Conservation (phyloP, 2,888 invertebrate genomes). For the Acronicta psi region DNA sequence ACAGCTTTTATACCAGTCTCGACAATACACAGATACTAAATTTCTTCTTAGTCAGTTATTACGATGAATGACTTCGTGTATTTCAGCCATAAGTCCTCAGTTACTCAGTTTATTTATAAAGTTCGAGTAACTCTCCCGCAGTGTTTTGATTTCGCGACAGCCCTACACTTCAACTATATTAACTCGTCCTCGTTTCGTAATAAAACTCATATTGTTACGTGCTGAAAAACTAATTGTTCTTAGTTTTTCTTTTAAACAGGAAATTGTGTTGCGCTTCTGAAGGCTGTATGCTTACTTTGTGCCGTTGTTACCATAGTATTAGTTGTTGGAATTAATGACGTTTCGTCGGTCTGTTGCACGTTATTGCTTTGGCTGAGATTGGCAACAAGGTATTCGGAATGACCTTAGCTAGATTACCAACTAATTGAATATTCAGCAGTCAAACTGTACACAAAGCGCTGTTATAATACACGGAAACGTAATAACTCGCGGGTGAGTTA, state of each 20-base stretch:
- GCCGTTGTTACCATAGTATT: slow-evolving; percentile 6
- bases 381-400: slow-evolving; percentile 9
- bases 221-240: slow-evolving; percentile 25
- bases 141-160: slow-evolving; percentile 77
- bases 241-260: slow-evolving; percentile 13
- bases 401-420: slow-evolving; percentile 15
- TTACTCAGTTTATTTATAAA: slow-evolving; percentile 70
- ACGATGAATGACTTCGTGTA: slow-evolving; percentile 69
- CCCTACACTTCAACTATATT: slow-evolving; percentile 28
- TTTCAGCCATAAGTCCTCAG: slow-evolving; percentile 57
- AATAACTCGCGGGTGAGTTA: slow-evolving; percentile 34
- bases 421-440: slow-evolving; percentile 24
- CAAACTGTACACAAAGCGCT: slow-evolving; percentile 10
- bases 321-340: slow-evolving; percentile 29
- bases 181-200: slow-evolving; percentile 34
- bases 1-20: slow-evolving; percentile 32
- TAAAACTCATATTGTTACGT: slow-evolving; percentile 25
- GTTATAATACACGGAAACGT: slow-evolving; percentile 43
- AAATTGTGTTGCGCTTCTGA: slow-evolving; percentile 36
- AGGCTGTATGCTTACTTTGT: slow-evolving; percentile 18
- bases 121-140: slow-evolving; percentile 73
- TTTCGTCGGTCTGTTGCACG: slow-evolving; percentile 12
- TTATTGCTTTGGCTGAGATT: slow-evolving; percentile 25
- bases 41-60: slow-evolving; percentile 49
- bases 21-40: slow-evolving; percentile 43